Evolutionary conservation across 1,140 invertebrate genomes (phyloP).

Genomic region (Potamilus streckersoni): DNA sequence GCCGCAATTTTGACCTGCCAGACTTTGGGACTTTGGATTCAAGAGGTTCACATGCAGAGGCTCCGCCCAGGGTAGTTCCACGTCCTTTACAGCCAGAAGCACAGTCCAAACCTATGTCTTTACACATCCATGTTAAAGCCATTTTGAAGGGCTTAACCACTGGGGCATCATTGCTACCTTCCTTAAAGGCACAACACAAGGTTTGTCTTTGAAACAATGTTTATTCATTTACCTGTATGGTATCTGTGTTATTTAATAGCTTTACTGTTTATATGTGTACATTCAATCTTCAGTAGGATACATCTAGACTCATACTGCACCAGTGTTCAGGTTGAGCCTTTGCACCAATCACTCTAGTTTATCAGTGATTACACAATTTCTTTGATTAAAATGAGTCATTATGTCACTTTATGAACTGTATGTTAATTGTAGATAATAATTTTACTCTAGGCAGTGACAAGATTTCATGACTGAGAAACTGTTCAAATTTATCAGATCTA

Average conservation of each 20-base stretch:
- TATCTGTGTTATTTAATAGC: not conserved
- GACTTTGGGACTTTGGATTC: conserved; percentile 33
- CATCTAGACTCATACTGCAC: not conserved
- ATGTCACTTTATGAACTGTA: too few relatives aligned
- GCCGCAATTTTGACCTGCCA: conserved; percentile 24
- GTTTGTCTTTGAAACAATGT: conserved; percentile 36
- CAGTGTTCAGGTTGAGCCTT: too few relatives aligned
- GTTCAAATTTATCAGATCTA: too few relatives aligned
- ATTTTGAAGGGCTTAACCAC: conserved; percentile 83
- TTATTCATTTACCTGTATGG: not conserved
- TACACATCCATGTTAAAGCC: conserved; percentile 68
- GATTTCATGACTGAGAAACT: too few relatives aligned
- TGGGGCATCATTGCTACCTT: conserved; percentile 92
- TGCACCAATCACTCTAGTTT: too few relatives aligned
- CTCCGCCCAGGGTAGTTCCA: conserved; percentile 8
- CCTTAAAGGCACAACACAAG: conserved; percentile 91
- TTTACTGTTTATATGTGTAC: not conserved
- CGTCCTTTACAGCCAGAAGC: conserved; percentile 14
- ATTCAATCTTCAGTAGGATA: not conserved
- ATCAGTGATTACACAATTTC: too few relatives aligned
- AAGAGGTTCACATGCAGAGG: conserved; percentile 22
- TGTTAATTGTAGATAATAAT: too few relatives aligned
- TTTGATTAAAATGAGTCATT: too few relatives aligned
- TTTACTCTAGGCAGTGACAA: too few relatives aligned
- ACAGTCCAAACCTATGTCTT: conserved; percentile 13